Percentiles rank a stretch among this genome's conserved stretches.
Conservation (phyloP, 2,797 vertebrate genomes). For the Glossophaga mutica region DNA sequence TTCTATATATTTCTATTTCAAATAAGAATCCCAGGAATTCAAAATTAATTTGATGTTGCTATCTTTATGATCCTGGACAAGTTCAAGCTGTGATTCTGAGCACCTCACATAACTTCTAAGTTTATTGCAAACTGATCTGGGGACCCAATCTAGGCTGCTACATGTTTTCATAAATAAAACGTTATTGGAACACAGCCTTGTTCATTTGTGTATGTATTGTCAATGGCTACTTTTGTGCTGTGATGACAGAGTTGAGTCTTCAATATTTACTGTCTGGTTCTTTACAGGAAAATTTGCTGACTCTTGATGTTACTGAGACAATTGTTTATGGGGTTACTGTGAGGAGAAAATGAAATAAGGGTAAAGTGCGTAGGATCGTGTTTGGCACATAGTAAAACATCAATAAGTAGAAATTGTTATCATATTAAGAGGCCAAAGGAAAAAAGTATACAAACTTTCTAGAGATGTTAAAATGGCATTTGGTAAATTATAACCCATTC, state of each 20-base stretch:
- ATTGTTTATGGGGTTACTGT: neutral
- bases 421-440: neutral
- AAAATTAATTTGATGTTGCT: neutral
- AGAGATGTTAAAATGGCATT: neutral
- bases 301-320: neutral
- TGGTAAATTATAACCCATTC: neutral
- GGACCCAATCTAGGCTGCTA: neutral
- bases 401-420: neutral
- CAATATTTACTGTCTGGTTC: neutral
- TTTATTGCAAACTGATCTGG: neutral
- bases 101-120: neutral
- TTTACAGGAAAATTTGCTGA: neutral
- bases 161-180: neutral
- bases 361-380: neutral
- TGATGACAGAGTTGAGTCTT: neutral
- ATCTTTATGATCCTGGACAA: neutral
- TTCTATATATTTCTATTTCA: neutral
- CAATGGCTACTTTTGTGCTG: neutral
- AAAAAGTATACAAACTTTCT: neutral
- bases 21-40: neutral
- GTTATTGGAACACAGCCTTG: neutral
- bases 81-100: neutral
- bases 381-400: neutral
- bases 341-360: neutral
- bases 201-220: neutral